Base-by-base conservation (phyloP, 2,888 invertebrate genomes). In the Dugesia japonica region DNA sequence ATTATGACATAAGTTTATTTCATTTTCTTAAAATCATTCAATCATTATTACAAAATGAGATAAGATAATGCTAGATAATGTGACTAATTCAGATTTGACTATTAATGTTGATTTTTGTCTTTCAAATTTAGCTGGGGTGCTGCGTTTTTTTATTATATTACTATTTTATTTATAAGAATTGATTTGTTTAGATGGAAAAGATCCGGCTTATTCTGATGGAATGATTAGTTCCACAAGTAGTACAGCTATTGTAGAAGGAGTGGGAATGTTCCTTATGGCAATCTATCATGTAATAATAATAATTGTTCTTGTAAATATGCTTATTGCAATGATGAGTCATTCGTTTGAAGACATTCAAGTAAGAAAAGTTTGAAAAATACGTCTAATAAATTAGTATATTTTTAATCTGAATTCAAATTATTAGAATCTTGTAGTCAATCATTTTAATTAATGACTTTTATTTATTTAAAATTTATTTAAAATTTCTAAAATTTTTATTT, bases 311-410 rank as follows among this genome's bases (percentile, higher is more conserved):
- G 84, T 90, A 79, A 90, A 90, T 83, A 90, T 90, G 90, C 81
- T 86, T 27, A 89, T 90, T 80, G 90, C 90, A n/a, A 85, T 86
- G 83, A 90, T 90, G 89, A 89, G 89, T 0, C 89, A 89, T 80
- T 89, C 90, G 0, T 89, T 89, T 81, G 89, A 89, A 82, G 87
- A 88, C 80, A 89, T 90, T 71, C 84, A 85, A 81, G 84, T 84
- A 71, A 73, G 73, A 73, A 1, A 17, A n/a, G n/a, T 15, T 31
- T 23, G 26, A 33, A 20, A 27, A 28, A 72, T 1, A 26, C 9
- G n/a, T n/a, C n/a, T n/a, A n/a, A n/a, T n/a, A n/a, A n/a, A n/a
- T 31, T 31, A 31, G 7, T 31, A 7, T 31, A 31, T 31, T 31
- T 31, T 31, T 31, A 31, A n/a, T n/a, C n/a, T n/a, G n/a, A n/a